A percentile compares a stretch with the other conserved stretches of the same genome.
These are phyloP conservation scores for Palythoa caribaeorum DNA, from an alignment of 92 coral and sea anemone species.

Conservation along the genomic window DNA sequence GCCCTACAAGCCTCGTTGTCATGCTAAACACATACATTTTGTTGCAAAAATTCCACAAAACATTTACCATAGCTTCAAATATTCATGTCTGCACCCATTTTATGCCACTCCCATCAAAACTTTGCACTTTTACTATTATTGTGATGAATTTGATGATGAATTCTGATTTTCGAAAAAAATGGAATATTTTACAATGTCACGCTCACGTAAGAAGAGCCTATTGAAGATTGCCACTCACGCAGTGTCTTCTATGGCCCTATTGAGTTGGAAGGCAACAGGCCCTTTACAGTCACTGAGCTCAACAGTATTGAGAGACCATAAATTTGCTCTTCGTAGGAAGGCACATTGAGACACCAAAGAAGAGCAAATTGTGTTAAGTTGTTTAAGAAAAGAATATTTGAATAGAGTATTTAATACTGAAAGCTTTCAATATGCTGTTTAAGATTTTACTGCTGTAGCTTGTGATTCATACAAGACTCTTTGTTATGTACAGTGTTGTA, in stretches of 20 bases:
- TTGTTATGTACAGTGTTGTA: conserved; percentile 6
- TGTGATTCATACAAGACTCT: neutral
- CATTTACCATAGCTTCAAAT: too few species aligned
- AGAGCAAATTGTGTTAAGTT: neutral
- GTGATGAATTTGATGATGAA: too few species aligned
- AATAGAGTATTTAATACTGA: conserved; percentile 5
- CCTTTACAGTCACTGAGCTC: conserved; percentile 15
- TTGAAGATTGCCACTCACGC: conserved; percentile 30
- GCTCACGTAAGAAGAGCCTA: too few species aligned
- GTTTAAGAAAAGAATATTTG: neutral
- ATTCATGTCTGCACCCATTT: too few species aligned
- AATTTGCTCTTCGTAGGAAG: neutral
- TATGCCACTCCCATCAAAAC: too few species aligned
- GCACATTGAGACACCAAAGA: neutral
- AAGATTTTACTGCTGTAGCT: conserved; percentile 4
- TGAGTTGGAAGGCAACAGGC: conserved; percentile 30
- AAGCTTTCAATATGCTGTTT: conserved; percentile 16
- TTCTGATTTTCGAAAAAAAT: too few species aligned
- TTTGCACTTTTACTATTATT: too few species aligned
- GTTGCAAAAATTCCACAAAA: too few species aligned
- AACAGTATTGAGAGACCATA: conserved; percentile 4
- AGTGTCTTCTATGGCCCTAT: conserved; percentile 52
- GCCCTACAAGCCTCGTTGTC: too few species aligned
- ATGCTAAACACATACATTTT: too few species aligned
- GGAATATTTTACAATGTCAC: too few species aligned